Evolutionary conservation across 2,888 invertebrate species (phyloP).

Genomic region (Tinea semifulvella): DNA sequence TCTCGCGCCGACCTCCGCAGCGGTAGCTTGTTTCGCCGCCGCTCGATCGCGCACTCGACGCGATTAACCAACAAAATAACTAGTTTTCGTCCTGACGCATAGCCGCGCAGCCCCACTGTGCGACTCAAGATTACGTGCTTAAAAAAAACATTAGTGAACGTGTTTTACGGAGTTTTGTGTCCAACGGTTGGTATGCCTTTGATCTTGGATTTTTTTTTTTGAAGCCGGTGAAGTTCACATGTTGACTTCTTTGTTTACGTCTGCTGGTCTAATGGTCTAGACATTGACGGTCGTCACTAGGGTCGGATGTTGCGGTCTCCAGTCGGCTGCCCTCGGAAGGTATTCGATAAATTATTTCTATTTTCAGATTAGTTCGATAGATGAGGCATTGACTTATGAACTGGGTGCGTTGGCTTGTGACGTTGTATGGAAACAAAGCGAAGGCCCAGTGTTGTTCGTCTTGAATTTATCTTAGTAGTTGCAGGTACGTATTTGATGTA

Average conservation of each 20-base stretch:
- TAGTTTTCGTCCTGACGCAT: conserved; percentile 55
- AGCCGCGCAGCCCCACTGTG: conserved; percentile 37
- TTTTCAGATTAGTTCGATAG: conserved; percentile 63
- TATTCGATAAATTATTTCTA: conserved; percentile 40
- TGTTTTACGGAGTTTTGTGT: conserved; percentile 30
- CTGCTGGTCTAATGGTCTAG: conserved; percentile 37
- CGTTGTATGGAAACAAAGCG: conserved; percentile 35
- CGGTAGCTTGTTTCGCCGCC: conserved; percentile 43
- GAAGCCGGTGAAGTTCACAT: conserved; percentile 34
- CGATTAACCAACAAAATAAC: conserved; percentile 46
- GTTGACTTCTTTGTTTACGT: conserved; percentile 47
- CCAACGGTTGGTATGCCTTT: conserved; percentile 51
- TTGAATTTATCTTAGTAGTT: conserved; percentile 5
- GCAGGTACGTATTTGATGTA: conserved; percentile 2
- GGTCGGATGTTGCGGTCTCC: conserved; percentile 27
- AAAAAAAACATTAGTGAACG: conserved; percentile 39
- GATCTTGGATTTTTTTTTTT: conserved; percentile 24
- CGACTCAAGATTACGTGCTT: conserved; percentile 42
- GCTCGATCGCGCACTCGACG: no score
- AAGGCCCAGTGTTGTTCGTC: conserved; percentile 35
- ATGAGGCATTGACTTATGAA: conserved; percentile 50
- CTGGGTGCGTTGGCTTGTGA: conserved; percentile 10
- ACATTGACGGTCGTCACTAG: no score
- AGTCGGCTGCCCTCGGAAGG: conserved; percentile 16
- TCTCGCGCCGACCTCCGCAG: conserved; percentile 59